Conservation (phyloP, 2,888 invertebrate genomes). For the Athrips mouffetella region DNA sequence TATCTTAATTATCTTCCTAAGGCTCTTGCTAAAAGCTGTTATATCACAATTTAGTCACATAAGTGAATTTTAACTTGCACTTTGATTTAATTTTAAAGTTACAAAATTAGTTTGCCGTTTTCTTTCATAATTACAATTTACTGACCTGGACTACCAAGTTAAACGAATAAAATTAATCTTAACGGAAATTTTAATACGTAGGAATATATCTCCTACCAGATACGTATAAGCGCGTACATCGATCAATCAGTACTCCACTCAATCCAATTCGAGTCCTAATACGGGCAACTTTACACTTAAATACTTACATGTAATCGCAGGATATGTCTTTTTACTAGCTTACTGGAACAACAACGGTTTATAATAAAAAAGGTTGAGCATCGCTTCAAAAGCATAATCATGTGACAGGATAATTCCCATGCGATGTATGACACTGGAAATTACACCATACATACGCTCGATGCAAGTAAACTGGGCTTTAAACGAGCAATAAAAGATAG, state of each 20-base stretch:
- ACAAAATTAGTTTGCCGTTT: no score
- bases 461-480: constrained; percentile 35
- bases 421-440: constrained; percentile 11
- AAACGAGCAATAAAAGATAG: constrained; percentile 51
- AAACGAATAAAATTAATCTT: not conserved
- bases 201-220: no score
- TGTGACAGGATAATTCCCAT: constrained; percentile 11
- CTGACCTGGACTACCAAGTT: constrained; percentile 9
- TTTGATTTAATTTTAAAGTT: no score
- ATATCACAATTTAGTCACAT: no score
- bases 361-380: not conserved
- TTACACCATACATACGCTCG: constrained; percentile 16
- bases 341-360: not conserved
- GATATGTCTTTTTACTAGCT: not conserved
- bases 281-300: constrained; percentile 6
- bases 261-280: not conserved
- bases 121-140: not conserved
- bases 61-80: not conserved
- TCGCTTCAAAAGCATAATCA: not conserved
- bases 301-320: constrained; percentile 2
- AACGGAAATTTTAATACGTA: constrained; percentile 1
- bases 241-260: constrained; percentile 3
- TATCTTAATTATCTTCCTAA: not conserved
- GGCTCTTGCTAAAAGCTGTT: not conserved
- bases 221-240: not conserved